A percentile compares a stretch with the other conserved stretches of the same genome.
These are phyloP conservation scores for Naso thynnoides DNA, from an alignment of 2,797 vertebrate species.

Conservation along the genomic window DNA sequence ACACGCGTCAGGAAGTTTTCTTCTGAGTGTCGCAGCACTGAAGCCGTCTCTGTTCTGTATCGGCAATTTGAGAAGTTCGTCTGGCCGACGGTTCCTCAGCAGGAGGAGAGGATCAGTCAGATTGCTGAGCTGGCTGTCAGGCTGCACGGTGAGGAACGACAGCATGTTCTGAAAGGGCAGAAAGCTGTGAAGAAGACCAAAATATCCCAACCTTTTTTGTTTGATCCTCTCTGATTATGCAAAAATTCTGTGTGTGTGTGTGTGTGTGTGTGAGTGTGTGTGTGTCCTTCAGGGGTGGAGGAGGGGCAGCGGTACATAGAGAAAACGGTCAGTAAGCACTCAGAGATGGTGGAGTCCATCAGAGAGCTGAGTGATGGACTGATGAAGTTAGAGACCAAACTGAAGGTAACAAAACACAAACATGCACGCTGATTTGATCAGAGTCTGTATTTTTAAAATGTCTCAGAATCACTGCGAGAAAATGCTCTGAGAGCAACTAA, in stretches of 20 bases:
- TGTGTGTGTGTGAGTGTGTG: constrained; percentile 22
- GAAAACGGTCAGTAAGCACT: constrained; percentile 89
- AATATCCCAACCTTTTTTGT: background rate
- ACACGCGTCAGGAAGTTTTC: constrained; percentile 90
- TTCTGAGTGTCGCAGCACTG: constrained; percentile 87
- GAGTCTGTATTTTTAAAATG: too few species aligned
- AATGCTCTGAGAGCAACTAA: too few species aligned
- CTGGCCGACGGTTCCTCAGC: constrained; percentile 88
- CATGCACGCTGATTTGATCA: background rate
- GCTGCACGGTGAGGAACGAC: constrained; percentile 86
- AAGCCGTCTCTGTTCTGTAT: constrained; percentile 88
- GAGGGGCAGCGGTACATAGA: constrained; percentile 90
- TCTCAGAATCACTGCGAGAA: too few species aligned
- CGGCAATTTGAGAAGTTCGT: constrained; percentile 93
- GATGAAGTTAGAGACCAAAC: constrained; percentile 86
- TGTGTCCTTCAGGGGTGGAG: constrained; percentile 84
- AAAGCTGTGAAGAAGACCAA: background rate
- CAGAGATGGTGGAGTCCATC: constrained; percentile 88
- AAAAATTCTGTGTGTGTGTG: constrained; percentile 14
- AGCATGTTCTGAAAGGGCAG: background rate
- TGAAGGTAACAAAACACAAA: constrained; percentile 81
- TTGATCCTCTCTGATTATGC: background rate
- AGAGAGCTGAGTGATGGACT: constrained; percentile 88
- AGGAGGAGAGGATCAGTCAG: constrained; percentile 90
- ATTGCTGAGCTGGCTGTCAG: constrained; percentile 86